phyloP scores from a whole-genome alignment of 2,888 invertebrate genomes.

The Exephanes ischioxanthus region DNA sequence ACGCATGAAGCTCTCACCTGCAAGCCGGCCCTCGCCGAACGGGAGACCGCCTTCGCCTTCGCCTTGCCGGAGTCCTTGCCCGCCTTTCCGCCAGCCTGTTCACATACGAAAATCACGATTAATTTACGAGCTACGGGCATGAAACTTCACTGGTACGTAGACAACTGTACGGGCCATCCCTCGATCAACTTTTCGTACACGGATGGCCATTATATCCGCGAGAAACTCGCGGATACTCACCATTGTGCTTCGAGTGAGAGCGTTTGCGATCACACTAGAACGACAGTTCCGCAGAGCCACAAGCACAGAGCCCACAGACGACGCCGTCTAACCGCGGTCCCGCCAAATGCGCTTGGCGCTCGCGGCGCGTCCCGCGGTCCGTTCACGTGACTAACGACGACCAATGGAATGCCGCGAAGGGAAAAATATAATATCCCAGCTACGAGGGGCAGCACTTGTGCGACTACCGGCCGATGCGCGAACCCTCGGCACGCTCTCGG shows the following conservation, averaged over 20 bases:
- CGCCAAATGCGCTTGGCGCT: conserved; percentile 84
- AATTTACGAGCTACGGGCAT: conserved; percentile 86
- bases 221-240: conserved; percentile 85
- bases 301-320: conserved; percentile 77
- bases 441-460: conserved; percentile 36
- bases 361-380: conserved; percentile 76
- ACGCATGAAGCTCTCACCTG: conserved; percentile 90
- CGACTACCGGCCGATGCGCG: neutral
- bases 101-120: conserved; percentile 83
- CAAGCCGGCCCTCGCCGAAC: conserved; percentile 99
- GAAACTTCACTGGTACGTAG: conserved; percentile 87
- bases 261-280: conserved; percentile 74
- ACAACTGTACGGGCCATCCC: conserved; percentile 79
- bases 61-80: conserved; percentile 99
- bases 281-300: conserved; percentile 77
- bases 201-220: conserved; percentile 81
- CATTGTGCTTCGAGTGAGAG: conserved; percentile 80
- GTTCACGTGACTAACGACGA: conserved; percentile 82
- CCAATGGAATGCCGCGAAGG: conserved; percentile 78
- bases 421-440: conserved; percentile 9
- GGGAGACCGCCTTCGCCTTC: conserved; percentile 99
- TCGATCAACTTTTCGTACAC: conserved; percentile 69
- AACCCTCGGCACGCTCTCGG: neutral
- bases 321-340: conserved; percentile 78
- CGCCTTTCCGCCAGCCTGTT: conserved; percentile 99